These are phyloP conservation scores for Euphonia xanthogaster DNA, from an alignment of 2,797 vertebrate genomes.

Conservation along the genomic window DNA sequence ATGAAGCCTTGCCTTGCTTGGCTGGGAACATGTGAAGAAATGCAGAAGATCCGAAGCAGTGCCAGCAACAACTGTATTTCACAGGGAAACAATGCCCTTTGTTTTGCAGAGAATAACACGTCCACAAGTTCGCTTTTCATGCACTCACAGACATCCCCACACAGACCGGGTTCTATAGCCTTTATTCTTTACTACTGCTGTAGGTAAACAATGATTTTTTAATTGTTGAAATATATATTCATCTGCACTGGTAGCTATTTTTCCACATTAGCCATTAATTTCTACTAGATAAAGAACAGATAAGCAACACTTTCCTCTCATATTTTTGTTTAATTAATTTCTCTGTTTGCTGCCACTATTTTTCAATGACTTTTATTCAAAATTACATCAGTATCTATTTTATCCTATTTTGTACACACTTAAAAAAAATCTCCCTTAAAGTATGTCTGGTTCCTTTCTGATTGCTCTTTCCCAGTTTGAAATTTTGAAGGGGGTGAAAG, in stretches of 20 bases:
- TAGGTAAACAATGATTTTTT: neutral
- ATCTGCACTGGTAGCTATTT: neutral
- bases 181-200: neutral
- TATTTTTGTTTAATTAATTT: conserved; percentile 2
- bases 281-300: neutral
- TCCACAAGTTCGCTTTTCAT: neutral
- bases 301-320: neutral
- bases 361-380: neutral
- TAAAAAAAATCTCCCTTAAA: neutral
- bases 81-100: neutral
- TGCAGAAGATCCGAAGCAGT: neutral
- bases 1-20: neutral
- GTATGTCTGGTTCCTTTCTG: neutral
- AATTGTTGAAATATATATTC: neutral
- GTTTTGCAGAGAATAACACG: neutral
- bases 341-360: neutral
- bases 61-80: neutral
- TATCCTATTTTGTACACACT: neutral
- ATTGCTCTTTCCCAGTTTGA: neutral
- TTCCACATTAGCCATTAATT: neutral
- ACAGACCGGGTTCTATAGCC: neutral
- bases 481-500: neutral
- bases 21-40: neutral
- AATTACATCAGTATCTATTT: neutral
- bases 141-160: neutral